These are phyloP conservation scores for Pantherophis guttatus DNA, from an alignment of 2,113 vertebrate species.

Conservation along the genomic window DNA sequence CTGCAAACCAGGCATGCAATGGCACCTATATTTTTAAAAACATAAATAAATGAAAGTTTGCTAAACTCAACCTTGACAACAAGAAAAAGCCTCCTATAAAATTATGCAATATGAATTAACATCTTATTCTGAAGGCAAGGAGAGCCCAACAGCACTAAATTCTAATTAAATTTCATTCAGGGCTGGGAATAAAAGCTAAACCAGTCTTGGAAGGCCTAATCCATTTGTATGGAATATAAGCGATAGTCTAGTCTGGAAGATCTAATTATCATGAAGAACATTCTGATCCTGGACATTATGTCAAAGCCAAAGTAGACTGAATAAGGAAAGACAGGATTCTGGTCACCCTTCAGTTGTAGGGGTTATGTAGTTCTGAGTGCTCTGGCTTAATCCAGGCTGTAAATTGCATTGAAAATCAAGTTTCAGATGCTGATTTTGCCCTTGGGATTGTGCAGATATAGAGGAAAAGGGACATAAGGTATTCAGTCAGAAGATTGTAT, in stretches of 20 bases:
- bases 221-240: not conserved
- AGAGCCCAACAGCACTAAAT: constrained; percentile 48
- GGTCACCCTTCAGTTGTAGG: not conserved
- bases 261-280: not conserved
- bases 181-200: constrained; percentile 27
- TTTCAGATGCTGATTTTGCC: not conserved
- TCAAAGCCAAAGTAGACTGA: not conserved
- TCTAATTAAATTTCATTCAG: constrained; percentile 57
- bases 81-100: not conserved
- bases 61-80: constrained; percentile 2
- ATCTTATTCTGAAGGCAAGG: not conserved
- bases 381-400: not conserved
- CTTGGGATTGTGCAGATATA: not conserved
- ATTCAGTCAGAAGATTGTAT: constrained; percentile 6
- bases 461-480: not conserved
- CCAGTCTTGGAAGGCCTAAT: constrained; percentile 12
- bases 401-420: not conserved
- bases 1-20: not conserved
- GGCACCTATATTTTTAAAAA: not conserved
- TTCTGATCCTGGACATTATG: not conserved
- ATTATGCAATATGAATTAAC: constrained; percentile 1
- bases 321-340: not conserved
- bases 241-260: not conserved
- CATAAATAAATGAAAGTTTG: constrained; percentile 9
- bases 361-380: not conserved